phyloP scores from a whole-genome alignment of 1,140 invertebrate species.

The Aphis craccivora region DNA sequence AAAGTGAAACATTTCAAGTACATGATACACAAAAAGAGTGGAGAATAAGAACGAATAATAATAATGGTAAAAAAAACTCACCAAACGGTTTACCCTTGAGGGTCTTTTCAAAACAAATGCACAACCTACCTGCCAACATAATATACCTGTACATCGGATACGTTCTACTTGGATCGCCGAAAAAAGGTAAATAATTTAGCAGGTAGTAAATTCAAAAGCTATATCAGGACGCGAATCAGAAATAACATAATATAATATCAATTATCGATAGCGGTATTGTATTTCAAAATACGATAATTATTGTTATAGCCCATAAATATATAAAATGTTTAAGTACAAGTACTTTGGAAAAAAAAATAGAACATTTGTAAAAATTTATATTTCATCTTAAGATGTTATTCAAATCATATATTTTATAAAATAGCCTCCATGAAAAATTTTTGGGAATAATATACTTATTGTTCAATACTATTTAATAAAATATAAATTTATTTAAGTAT shows the following conservation, averaged over 20 bases:
- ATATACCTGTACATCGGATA: not conserved
- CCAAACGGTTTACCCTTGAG: not conserved
- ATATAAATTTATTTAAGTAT: not conserved
- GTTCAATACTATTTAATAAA: not conserved
- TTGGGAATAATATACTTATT: not conserved
- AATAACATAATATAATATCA: not conserved
- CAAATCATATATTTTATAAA: not conserved
- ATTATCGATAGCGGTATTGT: not conserved
- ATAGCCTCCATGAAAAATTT: too few relatives aligned
- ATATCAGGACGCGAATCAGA: not conserved
- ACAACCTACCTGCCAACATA: not conserved
- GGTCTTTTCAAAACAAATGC: not conserved
- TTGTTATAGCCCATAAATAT: not conserved
- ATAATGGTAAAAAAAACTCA: conserved; percentile 15
- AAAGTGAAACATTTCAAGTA: conserved; percentile 18
- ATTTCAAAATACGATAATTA: not conserved
- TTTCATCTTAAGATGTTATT: not conserved
- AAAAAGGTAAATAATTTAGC: not conserved
- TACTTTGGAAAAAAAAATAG: not conserved
- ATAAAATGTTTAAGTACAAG: not conserved
- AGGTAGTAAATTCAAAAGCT: not conserved
- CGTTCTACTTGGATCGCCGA: not conserved
- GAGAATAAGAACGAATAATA: not conserved
- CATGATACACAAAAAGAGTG: not conserved
- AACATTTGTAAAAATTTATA: not conserved